Evolutionary conservation across 2,797 vertebrate species (phyloP), one percentile per base, ranked within the genome.

Genomic region (Novumbra hubbsi): DNA sequence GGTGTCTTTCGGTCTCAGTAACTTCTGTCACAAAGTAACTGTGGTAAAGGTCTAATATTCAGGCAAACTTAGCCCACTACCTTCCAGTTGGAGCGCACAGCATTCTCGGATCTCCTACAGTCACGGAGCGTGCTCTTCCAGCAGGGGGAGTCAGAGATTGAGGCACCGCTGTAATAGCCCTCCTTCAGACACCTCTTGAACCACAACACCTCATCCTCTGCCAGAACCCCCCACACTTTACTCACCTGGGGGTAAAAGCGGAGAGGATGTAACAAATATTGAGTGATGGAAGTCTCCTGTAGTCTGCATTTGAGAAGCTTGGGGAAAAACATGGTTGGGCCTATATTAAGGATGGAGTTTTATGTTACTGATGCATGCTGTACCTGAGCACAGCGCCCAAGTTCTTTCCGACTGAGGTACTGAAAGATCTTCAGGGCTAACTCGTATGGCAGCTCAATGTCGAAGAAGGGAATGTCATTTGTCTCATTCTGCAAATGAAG

Each of bases 401-500:
- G 86, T 32, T 97, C 97, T 24, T 80, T 81, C 80, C 92, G 92
- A 87, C 82, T 81, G 49, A 99, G 92, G 78, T 96, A 93, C 67
- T 88, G 94, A 89, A 99, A 99, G 81, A 99, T 98, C 84, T 98
- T 96, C 86, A 97, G 81, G 0, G 97, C 98, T 72, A 99, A 90
- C 83, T 99, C 98, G 3, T 99, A 98, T 0, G 97, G 97, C 78
- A 99, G 83, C 38, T 98, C 96, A 9, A 97, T 81, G 34, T 98
- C 97, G 75, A 99, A 99, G 88, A 99, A 99, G 5, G 98, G 97
- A 84, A 99, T 95, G 75, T 98, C 97, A 67, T 96, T 96, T 81
- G 97, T 94, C 86, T 99, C 97, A 88, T 98, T 97, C 98, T 99
- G 92, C 24, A 75, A 80, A 60, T 49, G 70, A 11, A 69, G 28